phyloP scores from a whole-genome alignment of 2,888 invertebrate species.

The Trichopria drosophilae region DNA sequence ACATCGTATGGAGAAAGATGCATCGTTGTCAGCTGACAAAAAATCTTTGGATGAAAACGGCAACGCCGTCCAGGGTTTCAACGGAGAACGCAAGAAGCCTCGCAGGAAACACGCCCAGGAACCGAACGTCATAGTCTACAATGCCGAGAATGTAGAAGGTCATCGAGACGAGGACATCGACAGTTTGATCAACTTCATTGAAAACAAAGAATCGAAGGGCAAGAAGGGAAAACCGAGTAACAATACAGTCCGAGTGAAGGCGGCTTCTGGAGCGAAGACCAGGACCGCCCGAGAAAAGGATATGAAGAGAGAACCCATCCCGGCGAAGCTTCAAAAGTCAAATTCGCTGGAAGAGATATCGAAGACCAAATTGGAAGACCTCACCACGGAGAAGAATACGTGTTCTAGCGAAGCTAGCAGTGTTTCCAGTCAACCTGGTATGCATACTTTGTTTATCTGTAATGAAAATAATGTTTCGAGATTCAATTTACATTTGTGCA shows the following conservation, averaged over 20 bases:
- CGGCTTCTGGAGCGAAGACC: conserved; percentile 53
- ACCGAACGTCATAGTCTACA: conserved; percentile 55
- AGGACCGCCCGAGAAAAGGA: conserved; percentile 58
- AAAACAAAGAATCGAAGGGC: conserved; percentile 61
- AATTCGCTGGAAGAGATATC: conserved; percentile 82
- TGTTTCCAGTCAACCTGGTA: conserved; percentile 53
- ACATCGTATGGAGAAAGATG: conserved; percentile 45
- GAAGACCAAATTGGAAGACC: conserved; percentile 73
- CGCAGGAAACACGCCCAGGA: conserved; percentile 53
- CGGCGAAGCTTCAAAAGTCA: conserved; percentile 67
- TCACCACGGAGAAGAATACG: conserved; percentile 61
- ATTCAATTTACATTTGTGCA: no score
- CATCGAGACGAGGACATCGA: conserved; percentile 79
- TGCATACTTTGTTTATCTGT: background rate
- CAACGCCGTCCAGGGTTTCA: conserved; percentile 67
- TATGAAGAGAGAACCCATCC: conserved; percentile 52
- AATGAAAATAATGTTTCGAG: background rate
- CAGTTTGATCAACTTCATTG: conserved; percentile 77
- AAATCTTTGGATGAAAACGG: conserved; percentile 81
- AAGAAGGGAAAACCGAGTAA: conserved; percentile 53
- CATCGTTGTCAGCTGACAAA: conserved; percentile 56
- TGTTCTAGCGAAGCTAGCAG: conserved; percentile 53
- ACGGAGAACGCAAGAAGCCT: conserved; percentile 50
- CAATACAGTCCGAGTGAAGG: conserved; percentile 49
- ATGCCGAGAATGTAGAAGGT: conserved; percentile 70